A percentile compares a stretch with the other conserved stretches of the same genome.
phyloP scores from a whole-genome alignment of 1,140 invertebrate genomes.

The Lepidotrigona ventralis region DNA sequence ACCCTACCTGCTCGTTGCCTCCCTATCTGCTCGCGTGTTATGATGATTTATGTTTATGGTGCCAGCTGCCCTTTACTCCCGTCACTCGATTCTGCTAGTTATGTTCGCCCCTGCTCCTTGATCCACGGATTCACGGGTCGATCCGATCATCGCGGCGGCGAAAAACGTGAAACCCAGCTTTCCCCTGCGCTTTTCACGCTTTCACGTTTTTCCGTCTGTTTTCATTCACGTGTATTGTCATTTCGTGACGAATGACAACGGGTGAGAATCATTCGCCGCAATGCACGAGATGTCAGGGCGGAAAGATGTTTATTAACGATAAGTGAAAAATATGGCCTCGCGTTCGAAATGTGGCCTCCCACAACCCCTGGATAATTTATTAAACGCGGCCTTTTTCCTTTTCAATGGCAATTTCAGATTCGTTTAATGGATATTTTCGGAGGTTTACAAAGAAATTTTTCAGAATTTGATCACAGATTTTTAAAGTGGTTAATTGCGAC shows the following conservation, averaged over 20 bases:
- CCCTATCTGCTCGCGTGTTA: conserved; percentile 65
- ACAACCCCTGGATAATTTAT: not conserved
- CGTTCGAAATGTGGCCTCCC: not conserved
- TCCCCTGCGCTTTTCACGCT: not conserved
- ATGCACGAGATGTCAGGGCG: not conserved
- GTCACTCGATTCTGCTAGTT: conserved; percentile 27
- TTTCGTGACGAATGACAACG: not conserved
- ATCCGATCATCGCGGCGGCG: not conserved
- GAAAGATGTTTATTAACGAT: not conserved
- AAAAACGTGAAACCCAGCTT: no score
- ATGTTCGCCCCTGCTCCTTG: not conserved
- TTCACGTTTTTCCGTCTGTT: not conserved
- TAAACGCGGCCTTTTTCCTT: not conserved
- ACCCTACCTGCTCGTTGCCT: conserved; percentile 31
- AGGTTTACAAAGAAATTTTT: not conserved
- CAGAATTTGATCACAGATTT: no score
- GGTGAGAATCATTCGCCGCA: no score
- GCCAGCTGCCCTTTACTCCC: conserved; percentile 54
- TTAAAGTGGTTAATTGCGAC: no score
- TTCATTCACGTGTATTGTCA: not conserved
- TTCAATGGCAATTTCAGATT: accelerated
- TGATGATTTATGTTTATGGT: conserved; percentile 75
- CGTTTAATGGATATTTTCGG: not conserved
- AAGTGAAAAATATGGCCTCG: not conserved
- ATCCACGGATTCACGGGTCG: conserved; percentile 28